Conservation (phyloP, 2,113 vertebrate genomes). For the Ictalurus punctatus region DNA sequence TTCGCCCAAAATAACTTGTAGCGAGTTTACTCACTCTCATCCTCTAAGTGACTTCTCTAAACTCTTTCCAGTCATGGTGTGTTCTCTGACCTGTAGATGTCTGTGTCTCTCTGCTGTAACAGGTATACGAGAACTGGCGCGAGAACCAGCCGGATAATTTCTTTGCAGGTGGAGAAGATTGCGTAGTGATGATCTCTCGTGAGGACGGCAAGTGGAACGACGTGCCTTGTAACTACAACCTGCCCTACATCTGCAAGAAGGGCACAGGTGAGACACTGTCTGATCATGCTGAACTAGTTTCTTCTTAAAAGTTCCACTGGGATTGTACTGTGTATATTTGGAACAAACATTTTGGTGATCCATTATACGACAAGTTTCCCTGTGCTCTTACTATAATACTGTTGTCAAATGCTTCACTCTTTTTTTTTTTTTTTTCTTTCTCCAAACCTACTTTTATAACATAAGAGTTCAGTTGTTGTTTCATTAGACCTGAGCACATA, state of each 20-base stretch:
- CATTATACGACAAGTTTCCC: background rate
- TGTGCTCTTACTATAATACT: background rate
- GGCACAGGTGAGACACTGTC: conserved; percentile 80
- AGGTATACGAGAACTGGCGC: conserved; percentile 96
- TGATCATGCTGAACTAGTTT: conserved; percentile 27
- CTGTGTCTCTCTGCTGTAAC: conserved; percentile 20
- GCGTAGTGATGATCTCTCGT: conserved; percentile 92
- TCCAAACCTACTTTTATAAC: background rate
- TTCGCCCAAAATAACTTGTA: background rate
- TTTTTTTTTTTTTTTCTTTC: background rate
- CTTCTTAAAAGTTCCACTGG: background rate
- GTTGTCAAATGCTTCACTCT: background rate
- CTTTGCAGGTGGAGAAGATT: conserved; percentile 95
- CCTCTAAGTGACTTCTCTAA: background rate
- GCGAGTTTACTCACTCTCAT: background rate
- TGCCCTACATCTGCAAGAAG: conserved; percentile 97
- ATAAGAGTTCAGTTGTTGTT: background rate
- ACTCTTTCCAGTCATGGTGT: background rate
- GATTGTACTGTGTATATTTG: conserved; percentile 11
- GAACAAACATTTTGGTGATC: conserved; percentile 17
- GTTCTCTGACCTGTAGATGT: background rate
- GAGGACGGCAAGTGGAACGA: conserved; percentile 97
- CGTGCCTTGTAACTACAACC: conserved; percentile 98
- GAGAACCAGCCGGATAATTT: conserved; percentile 97
- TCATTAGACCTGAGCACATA: background rate